phyloP scores from a whole-genome alignment of 2,888 invertebrate genomes.

The Abrostola tripartita region DNA sequence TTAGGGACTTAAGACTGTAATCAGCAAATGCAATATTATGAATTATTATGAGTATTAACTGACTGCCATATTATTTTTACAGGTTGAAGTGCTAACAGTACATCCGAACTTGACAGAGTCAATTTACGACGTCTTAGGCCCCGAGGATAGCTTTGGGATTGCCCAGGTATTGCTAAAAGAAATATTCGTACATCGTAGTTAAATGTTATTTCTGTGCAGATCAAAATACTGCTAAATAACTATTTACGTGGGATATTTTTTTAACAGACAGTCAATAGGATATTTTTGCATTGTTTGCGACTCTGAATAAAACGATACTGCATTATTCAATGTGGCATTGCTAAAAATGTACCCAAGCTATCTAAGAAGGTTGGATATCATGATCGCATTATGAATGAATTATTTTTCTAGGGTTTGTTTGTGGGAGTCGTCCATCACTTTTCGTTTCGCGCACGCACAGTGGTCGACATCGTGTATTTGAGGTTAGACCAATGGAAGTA shows the following conservation, averaged over 20 bases:
- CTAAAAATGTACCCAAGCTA: neutral
- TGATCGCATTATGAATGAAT: conserved; percentile 2
- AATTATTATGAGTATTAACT: too few species aligned
- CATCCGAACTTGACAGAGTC: conserved; percentile 85
- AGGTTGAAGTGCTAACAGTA: conserved; percentile 87
- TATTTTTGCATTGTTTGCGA: too few species aligned
- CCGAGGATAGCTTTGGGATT: conserved; percentile 87
- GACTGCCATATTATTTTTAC: conserved; percentile 24
- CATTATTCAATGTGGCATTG: too few species aligned
- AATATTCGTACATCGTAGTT: neutral
- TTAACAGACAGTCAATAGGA: too few species aligned
- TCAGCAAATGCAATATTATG: too few species aligned
- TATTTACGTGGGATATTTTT: too few species aligned
- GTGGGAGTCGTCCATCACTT: conserved; percentile 86
- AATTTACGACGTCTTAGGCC: conserved; percentile 85
- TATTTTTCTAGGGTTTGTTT: conserved; percentile 83
- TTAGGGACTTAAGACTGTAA: too few species aligned
- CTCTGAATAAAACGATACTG: too few species aligned
- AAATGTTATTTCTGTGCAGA: too few species aligned
- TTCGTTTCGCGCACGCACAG: conserved; percentile 86
- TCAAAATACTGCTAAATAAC: too few species aligned
- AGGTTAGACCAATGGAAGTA: conserved; percentile 86
- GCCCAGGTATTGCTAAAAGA: conserved; percentile 72
- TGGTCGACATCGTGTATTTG: conserved; percentile 85
- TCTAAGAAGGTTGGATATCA: neutral